These are phyloP conservation scores for Chironomus striatipennis DNA, from an alignment of 1,140 invertebrate species.

Conservation along the genomic window DNA sequence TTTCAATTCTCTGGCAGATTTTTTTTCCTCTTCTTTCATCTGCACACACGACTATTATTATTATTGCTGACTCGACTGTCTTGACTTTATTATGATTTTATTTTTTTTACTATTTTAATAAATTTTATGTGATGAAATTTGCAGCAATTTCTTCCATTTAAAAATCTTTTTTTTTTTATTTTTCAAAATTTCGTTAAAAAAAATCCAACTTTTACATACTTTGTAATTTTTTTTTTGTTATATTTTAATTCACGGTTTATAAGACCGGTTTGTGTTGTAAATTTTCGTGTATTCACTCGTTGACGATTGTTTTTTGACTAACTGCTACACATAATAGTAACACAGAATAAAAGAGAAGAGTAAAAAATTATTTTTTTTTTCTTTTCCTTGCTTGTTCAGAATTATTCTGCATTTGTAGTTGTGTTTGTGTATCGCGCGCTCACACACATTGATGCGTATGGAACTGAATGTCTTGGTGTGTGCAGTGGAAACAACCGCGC, in stretches of 20 bases:
- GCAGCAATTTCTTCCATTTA: not conserved
- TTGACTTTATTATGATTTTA: not conserved
- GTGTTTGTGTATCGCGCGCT: not conserved
- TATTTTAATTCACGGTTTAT: not conserved
- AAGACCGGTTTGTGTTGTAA: slow-evolving; percentile 7
- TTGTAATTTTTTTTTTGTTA: too few species aligned
- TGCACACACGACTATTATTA: not conserved
- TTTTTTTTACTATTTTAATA: not conserved
- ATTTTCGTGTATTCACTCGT: slow-evolving; percentile 20
- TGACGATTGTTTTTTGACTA: slow-evolving; percentile 21
- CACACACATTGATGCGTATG: not conserved
- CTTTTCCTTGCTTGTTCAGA: too few species aligned
- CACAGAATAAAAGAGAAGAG: slow-evolving; percentile 10
- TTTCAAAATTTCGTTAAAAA: slow-evolving; percentile 1
- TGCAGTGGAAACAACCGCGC: not conserved
- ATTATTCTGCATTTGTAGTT: not conserved
- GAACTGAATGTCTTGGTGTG: not conserved
- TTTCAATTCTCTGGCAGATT: not conserved
- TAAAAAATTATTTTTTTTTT: not conserved
- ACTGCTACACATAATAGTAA: not conserved
- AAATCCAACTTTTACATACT: not conserved
- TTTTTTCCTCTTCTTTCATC: not conserved
- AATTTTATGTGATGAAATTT: not conserved
- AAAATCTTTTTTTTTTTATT: not conserved
- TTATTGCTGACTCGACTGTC: not conserved